Conservation (phyloP, 2,797 vertebrate species). For the Gila robusta region DNA sequence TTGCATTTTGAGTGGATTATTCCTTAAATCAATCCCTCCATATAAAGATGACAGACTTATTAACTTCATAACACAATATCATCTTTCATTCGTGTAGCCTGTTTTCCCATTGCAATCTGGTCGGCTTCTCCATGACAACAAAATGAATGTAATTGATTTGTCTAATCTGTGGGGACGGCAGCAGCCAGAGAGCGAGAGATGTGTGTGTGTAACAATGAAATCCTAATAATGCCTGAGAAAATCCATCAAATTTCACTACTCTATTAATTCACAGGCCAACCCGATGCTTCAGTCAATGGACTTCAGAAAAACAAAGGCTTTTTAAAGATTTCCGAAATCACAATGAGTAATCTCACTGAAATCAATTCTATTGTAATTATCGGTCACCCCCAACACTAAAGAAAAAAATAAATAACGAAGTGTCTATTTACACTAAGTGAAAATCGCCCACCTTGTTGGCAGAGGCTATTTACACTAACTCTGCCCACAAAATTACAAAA, state of each 20-base stretch:
- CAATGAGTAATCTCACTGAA: slow-evolving; percentile 15
- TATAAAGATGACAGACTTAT: slow-evolving; percentile 17
- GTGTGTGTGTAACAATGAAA: slow-evolving; percentile 6
- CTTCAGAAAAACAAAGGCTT: slow-evolving; percentile 33
- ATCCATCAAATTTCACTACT: slow-evolving; percentile 43
- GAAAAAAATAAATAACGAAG: background rate
- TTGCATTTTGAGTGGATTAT: background rate
- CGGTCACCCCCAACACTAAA: background rate
- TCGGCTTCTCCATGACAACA: background rate
- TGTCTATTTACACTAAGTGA: no score
- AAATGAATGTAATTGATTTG: slow-evolving; percentile 31
- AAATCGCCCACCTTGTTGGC: no score
- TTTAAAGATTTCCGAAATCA: slow-evolving; percentile 14
- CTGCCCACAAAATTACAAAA: no score
- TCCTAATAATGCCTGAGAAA: slow-evolving; percentile 45
- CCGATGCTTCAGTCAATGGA: slow-evolving; percentile 2
- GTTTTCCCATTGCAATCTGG: background rate
- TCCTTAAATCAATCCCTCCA: background rate
- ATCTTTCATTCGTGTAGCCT: background rate
- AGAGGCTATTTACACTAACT: no score
- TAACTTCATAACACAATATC: slow-evolving; percentile 7
- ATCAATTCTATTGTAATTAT: slow-evolving; percentile 4
- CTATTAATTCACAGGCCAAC: slow-evolving; percentile 5
- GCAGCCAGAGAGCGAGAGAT: background rate
- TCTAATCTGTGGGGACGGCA: slow-evolving; percentile 1